Percentiles rank a stretch among this genome's conserved stretches.
These are phyloP conservation scores for Ruditapes philippinarum DNA, from an alignment of 1,140 invertebrate species.

Conservation along the genomic window DNA sequence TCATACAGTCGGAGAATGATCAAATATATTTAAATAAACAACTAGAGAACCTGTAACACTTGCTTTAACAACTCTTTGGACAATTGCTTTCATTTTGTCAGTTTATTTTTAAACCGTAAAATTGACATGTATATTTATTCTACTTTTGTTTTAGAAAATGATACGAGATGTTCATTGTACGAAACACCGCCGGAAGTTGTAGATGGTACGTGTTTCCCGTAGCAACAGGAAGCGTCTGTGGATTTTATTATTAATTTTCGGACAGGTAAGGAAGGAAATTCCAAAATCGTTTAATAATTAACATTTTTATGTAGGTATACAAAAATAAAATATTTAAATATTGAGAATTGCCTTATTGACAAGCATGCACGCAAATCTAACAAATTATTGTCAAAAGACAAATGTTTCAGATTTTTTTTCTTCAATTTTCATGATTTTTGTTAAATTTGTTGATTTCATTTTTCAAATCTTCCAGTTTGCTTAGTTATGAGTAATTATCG, in stretches of 20 bases:
- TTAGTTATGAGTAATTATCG: no score
- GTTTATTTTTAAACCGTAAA: background rate
- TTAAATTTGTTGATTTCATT: no score
- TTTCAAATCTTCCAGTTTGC: no score
- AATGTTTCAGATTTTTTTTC: no score
- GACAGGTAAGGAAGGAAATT: background rate
- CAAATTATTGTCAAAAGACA: no score
- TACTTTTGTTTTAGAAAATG: background rate
- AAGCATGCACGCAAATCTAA: no score
- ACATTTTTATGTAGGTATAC: no score
- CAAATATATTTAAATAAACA: background rate
- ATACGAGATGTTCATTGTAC: background rate
- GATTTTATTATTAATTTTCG: background rate
- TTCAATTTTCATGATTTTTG: no score
- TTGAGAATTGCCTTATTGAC: no score
- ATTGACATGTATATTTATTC: no score
- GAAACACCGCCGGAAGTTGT: conserved; percentile 8
- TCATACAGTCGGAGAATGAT: background rate
- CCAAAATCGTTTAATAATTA: no score
- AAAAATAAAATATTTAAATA: no score
- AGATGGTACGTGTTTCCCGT: background rate
- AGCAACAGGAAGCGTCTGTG: background rate
- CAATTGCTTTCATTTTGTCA: conserved; percentile 90
- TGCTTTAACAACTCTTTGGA: conserved; percentile 92
- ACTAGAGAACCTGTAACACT: conserved; percentile 90